Evolutionary conservation across 2,797 vertebrate genomes (phyloP).

Genomic region (Rhyacichthys aspro): DNA sequence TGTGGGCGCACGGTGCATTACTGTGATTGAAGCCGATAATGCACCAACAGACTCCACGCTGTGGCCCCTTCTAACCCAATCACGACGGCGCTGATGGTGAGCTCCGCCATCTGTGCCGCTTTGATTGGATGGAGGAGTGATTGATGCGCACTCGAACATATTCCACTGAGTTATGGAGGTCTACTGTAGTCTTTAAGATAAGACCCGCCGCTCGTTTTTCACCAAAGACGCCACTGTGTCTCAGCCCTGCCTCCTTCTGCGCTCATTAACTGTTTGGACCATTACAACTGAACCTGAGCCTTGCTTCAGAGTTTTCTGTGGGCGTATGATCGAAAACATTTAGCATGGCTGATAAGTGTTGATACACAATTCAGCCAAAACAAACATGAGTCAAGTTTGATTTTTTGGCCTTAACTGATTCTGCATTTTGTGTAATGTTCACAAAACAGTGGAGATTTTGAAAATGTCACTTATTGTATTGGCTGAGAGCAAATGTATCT

Average conservation of each 20-base stretch:
- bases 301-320: too few relatives aligned
- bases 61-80: conserved; percentile 69
- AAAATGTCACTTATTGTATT: too few relatives aligned
- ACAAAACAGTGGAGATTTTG: too few relatives aligned
- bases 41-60: conserved; percentile 63
- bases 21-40: conserved; percentile 74
- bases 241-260: conserved; percentile 23
- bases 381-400: too few relatives aligned
- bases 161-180: conserved; percentile 67
- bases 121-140: conserved; percentile 71
- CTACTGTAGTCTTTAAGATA: conserved; percentile 60
- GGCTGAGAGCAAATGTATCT: too few relatives aligned
- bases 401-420: too few relatives aligned
- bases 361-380: too few relatives aligned
- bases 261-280: conserved; percentile 43
- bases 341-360: too few relatives aligned
- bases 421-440: too few relatives aligned
- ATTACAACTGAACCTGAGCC: not conserved
- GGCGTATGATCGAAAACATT: too few relatives aligned
- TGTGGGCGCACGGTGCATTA: conserved; percentile 67
- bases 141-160: conserved; percentile 69
- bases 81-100: conserved; percentile 62
- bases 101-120: conserved; percentile 59
- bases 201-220: conserved; percentile 53
- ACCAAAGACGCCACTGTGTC: conserved; percentile 40